Base-by-base conservation (phyloP, 2,888 invertebrate species). In the Leucozona laternaria region DNA sequence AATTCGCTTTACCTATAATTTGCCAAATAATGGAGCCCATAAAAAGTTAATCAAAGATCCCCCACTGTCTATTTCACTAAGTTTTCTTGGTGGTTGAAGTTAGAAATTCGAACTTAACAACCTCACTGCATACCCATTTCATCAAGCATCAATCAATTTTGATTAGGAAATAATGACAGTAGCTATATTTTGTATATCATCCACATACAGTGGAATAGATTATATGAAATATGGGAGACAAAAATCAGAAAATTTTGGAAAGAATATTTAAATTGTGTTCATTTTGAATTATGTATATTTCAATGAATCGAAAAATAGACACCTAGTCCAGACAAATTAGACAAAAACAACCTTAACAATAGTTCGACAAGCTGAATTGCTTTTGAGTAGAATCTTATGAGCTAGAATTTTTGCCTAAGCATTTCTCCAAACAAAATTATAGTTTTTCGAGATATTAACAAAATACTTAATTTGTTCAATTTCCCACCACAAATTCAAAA, bases 101-200 rank as follows among this genome's bases (percentile, higher is more conserved):
- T 55, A 45, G 17, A 53, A 55, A 53, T 55, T 72, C n/a, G n/a
- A 34, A 53, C 77, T 17, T 48, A 37, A 40, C 66, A 45, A 28
- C 28, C 68, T 57, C 58, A 45, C 31, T 22, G 55, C 40, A 13
- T 40, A 31, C 48, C 45, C 57, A 68, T 71, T 85, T 71, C 50
- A 60, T 78, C 75, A 75, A 58, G 40, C 78, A 85, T 86, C 86
- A 86, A 81, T 86, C 86, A 81, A 73, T 75, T 81, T 86, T 68
- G 71, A 75, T 71, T 81, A 62, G 70, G 48, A 55, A 75, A 64
- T 71, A 62, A 68, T 71, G 76, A 62, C 4, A 45, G 68, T 10
- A 37, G 22, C 45, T 7, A 40, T 40, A 40, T 15, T 40, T 20
- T 1, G n/a, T n/a, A 6, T 17, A 11, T 17, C 11, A 57, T 13